Percentiles rank a stretch among this genome's conserved stretches.
phyloP scores from a whole-genome alignment of 2,113 vertebrate species.

The Pituophis catenifer region DNA sequence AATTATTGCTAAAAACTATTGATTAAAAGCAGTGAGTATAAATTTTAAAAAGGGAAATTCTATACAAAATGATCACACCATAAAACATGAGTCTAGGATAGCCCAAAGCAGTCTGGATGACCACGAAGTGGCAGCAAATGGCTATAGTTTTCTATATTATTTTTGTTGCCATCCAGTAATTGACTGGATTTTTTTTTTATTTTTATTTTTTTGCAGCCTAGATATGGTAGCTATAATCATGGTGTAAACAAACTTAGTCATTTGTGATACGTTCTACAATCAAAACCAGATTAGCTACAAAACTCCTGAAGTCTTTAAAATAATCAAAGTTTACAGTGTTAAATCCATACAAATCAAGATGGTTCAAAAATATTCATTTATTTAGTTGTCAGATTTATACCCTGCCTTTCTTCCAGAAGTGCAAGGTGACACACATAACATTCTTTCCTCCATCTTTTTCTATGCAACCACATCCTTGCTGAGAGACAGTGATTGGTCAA shows the following conservation, averaged over 20 bases:
- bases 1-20: not conserved
- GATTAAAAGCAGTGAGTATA: not conserved
- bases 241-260: not conserved
- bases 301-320: not conserved
- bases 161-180: not conserved
- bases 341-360: not conserved
- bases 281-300: not conserved
- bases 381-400: not conserved
- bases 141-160: not conserved
- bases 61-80: not conserved
- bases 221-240: not conserved
- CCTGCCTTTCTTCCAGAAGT: not conserved
- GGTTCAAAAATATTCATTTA: not conserved
- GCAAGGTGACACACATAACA: not conserved
- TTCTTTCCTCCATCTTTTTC: not conserved
- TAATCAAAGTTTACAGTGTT: not conserved
- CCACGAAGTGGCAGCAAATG: not conserved
- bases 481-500: not conserved
- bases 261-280: not conserved
- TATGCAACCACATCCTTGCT: not conserved
- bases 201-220: not conserved
- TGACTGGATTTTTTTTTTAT: not conserved
- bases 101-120: not conserved
- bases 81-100: not conserved
- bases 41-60: not conserved